These are phyloP conservation scores for Steinernema feltiae DNA, from an alignment of 1,140 invertebrate genomes.

Conservation along the genomic window DNA sequence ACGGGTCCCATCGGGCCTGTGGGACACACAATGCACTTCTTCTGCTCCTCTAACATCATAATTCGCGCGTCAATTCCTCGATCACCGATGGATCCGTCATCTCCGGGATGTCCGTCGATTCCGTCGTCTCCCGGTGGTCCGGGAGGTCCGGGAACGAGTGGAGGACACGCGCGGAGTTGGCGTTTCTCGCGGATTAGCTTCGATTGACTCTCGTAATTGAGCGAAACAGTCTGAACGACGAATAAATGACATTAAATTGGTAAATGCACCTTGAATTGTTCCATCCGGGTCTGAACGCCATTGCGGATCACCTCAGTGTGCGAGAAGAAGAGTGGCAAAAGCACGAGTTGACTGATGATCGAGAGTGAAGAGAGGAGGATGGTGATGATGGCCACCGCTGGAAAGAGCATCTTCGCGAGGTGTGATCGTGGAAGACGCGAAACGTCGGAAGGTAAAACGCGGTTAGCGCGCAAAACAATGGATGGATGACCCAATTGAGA, in stretches of 20 bases:
- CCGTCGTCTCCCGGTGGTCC: constrained; percentile 27
- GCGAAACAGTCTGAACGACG: neutral
- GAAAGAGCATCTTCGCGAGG: neutral
- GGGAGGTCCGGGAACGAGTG: constrained; percentile 6
- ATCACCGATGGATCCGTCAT: constrained; percentile 20
- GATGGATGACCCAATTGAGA: neutral
- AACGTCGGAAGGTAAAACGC: neutral
- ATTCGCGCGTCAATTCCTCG: constrained; percentile 21
- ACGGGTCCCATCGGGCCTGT: constrained; percentile 23
- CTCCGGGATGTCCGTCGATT: constrained; percentile 25
- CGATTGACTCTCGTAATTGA: neutral
- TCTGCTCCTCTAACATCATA: constrained; percentile 16
- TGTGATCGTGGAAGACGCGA: neutral
- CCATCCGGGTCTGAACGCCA: neutral
- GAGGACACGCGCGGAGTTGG: neutral
- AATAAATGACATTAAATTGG: neutral
- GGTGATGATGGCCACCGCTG: neutral
- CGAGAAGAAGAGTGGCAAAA: neutral
- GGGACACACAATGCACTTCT: constrained; percentile 7
- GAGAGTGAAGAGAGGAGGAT: neutral
- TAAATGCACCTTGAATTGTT: neutral
- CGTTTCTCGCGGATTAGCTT: neutral
- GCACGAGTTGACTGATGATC: neutral
- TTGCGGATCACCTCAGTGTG: neutral
- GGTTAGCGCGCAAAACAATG: neutral